Evolutionary conservation across 2,888 invertebrate species (phyloP).

Genomic region (Lochmaea crataegi): DNA sequence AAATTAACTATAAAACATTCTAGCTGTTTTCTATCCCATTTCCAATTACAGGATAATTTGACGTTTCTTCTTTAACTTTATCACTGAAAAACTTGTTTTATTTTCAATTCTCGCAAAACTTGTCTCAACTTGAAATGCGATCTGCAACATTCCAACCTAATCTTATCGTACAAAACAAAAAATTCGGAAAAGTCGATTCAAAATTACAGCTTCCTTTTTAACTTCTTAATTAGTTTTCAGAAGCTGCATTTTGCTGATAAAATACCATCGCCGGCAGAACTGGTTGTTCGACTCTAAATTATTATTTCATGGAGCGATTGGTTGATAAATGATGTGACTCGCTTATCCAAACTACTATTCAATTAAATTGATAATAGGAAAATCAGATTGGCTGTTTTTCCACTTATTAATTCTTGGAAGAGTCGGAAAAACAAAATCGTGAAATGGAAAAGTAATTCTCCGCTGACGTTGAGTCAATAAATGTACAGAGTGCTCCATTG

Average conservation of each 20-base stretch:
- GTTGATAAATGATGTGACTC: conserved; percentile 29
- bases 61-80: not conserved
- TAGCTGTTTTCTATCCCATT: not conserved
- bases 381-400: conserved; percentile 7
- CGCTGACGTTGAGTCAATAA: not conserved
- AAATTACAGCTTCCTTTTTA: conserved; percentile 43
- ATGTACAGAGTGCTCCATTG: not conserved
- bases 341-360: conserved; percentile 35
- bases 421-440: not conserved
- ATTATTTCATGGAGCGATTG: conserved; percentile 36
- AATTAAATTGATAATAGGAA: conserved; percentile 30
- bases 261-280: conserved; percentile 31
- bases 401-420: not conserved
- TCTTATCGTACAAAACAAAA: conserved; percentile 40
- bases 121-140: conserved; percentile 34
- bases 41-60: conserved; percentile 4
- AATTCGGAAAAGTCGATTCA: conserved; percentile 42
- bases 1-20: not conserved
- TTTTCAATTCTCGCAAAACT: conserved; percentile 25
- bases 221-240: conserved; percentile 43
- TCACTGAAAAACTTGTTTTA: conserved; percentile 16
- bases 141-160: conserved; percentile 37
- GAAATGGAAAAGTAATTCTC: conserved; percentile 1
- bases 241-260: conserved; percentile 41
- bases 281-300: conserved; percentile 32